A percentile compares a stretch with the other conserved stretches of the same genome.
phyloP scores from a whole-genome alignment of 2,797 vertebrate genomes.

The Crocodylus rhombifer region DNA sequence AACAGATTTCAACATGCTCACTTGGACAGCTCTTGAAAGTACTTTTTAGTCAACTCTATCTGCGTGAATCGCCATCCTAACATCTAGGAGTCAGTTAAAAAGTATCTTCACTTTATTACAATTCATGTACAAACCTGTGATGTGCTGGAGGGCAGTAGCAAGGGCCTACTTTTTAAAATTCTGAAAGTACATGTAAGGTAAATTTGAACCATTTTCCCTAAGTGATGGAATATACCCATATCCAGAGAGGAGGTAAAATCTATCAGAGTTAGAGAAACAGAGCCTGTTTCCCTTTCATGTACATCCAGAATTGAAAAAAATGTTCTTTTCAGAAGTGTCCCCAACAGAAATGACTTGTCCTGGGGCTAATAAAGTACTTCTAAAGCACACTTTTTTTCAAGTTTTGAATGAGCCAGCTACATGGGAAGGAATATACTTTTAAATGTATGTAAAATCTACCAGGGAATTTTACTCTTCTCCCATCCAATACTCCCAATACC shows the following conservation, averaged over 20 bases:
- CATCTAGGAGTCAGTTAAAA: not conserved
- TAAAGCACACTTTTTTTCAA: not conserved
- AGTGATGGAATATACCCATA: accelerated
- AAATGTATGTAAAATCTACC: not conserved
- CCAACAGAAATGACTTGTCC: not conserved
- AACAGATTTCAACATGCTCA: not conserved
- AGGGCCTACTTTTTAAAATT: not conserved
- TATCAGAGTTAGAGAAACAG: not conserved
- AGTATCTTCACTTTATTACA: not conserved
- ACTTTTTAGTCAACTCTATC: not conserved
- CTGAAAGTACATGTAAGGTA: not conserved
- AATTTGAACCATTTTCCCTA: not conserved
- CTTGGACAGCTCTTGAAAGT: not conserved
- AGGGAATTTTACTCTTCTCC: not conserved
- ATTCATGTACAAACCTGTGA: accelerated
- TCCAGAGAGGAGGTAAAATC: not conserved
- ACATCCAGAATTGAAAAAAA: not conserved
- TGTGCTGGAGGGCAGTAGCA: not conserved
- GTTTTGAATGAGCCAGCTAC: not conserved
- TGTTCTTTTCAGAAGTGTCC: not conserved
- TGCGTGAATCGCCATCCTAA: not conserved
- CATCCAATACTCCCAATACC: not conserved
- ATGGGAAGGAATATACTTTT: not conserved
- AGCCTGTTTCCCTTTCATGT: not conserved
- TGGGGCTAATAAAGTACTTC: not conserved